Evolutionary conservation across 2,797 vertebrate species (phyloP), one percentile per base, ranked within the genome.

Genomic region (Sparidentex hasta): DNA sequence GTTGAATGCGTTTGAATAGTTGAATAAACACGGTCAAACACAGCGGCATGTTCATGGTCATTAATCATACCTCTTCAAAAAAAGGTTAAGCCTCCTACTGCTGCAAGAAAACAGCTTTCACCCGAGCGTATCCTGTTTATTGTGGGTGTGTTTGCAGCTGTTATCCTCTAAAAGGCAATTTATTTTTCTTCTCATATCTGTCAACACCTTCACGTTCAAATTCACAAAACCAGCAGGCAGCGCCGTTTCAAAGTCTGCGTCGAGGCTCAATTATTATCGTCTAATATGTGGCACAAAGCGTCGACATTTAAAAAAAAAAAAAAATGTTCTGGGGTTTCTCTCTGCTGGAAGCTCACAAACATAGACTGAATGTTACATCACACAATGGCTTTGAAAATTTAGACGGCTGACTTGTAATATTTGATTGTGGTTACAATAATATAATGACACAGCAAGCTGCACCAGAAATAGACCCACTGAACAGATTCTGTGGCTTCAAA

Each of bases 21-120:
- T 85, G 68, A 52, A 69, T 73, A 73, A 83, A 85, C 84, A 83
- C 55, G 50, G 57, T 38, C 33, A 38, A 38, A 38, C 33, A 38
- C 33, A 38, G 33, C 63, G 73, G 52, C 52, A 2, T 56, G 66
- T 75, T 71, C 8, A 44, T 66, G n/a, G n/a, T 18, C 50, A 75
- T 80, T 80, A 77, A 76, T 67, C 71, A 83, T 9, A 21, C 38
- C n/a, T 44, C 64, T 17, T 56, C 4, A 12, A 18, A 63, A 52
- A 69, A 64, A 67, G 51, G 54, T 50, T 47, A 55, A 64, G n/a
- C 79, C 48, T 76, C 44, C 59, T 33, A 23, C 52, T 54, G 57
- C 38, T 21, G 54, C 66, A 69, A 29, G 33, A 65, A 71, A 74
- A 80, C 76, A 33, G 61, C 4, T 67, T 65, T 51, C 50, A 61